Evolutionary conservation across 2,797 vertebrate genomes (phyloP), one percentile per base, ranked within the genome.

Genomic region (Myotis daubentonii): DNA sequence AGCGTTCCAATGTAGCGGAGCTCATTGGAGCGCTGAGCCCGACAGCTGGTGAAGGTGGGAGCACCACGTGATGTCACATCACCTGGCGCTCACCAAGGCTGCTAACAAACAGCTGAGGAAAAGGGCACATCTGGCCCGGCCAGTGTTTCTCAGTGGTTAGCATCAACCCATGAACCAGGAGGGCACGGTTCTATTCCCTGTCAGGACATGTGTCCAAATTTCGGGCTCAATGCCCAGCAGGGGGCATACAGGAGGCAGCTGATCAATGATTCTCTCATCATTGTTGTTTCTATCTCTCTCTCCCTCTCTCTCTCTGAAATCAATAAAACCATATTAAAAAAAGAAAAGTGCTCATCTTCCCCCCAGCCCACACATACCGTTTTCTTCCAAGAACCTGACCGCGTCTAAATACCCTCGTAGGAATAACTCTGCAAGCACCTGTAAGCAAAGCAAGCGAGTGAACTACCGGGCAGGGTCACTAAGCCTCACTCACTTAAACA

Each of bases 371-470:
- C 33, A 98, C 99, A 80, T 98, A 99, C 99, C 99, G 47, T 98
- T 99, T 76, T 99, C 98, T 94, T 98, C 98, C 38, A 99, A 98
- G 97, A 99, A 99, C 57, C 99, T 98, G 9, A 99, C 97, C 0
- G 99, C 98, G 3, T 99, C 99, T 79, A 98, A 98, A 94, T 99
- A 99, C 19, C 99, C 99, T 1, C 97, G 99, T 95, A 99, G 98
- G 97, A 99, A 99, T 94, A 99, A 98, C 93, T 99, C 99, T 89
- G 98, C 99, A 30, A 99, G 97, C 1, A 98, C 98, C 99, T 99
- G 98, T 6, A 94, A 96, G 96, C 38, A 98, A 0, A 97, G 16
- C 2, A 2, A 74, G 6, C 71, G 10, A 74, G 70, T 91, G n/a
- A 96, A 36, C 70, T 19, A 36, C 89, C 28, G 76, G 1, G 5